Evolutionary conservation across 1,140 invertebrate species (phyloP).

Genomic region (Rhynchophorus ferrugineus): DNA sequence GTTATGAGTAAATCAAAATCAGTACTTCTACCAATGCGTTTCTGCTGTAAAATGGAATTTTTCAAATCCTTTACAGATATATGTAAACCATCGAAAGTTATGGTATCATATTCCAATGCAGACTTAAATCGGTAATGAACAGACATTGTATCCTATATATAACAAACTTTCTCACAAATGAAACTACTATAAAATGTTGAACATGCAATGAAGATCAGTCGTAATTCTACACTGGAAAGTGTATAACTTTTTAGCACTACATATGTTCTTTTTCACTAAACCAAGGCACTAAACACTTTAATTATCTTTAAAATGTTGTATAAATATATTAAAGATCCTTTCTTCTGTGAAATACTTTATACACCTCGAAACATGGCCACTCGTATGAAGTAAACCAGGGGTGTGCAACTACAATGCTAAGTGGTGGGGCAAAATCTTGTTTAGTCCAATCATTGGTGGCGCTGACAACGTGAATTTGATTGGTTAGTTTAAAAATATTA

Average conservation of each 20-base stretch:
- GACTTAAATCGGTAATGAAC: conserved; percentile 99
- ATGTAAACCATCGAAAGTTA: conserved; percentile 94
- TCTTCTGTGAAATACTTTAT: neutral
- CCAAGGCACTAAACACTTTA: no score
- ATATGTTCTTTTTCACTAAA: no score
- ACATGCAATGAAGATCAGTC: neutral
- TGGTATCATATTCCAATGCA: conserved; percentile 87
- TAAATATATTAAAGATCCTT: neutral
- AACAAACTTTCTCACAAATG: no score
- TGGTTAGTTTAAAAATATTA: no score
- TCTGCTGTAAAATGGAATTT: conserved; percentile 90
- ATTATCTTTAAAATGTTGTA: neutral
- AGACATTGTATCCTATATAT: conserved; percentile 62
- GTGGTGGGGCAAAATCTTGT: no score
- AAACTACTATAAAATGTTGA: neutral
- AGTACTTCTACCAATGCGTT: conserved; percentile 84
- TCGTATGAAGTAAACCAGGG: no score
- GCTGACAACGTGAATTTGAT: no score
- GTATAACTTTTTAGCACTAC: no score
- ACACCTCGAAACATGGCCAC: no score
- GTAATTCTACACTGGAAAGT: no score
- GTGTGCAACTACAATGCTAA: no score
- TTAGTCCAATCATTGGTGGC: no score
- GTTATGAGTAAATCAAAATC: conserved; percentile 95
- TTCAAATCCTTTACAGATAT: conserved; percentile 93